Percentiles rank a stretch among this genome's conserved stretches.
phyloP scores from a whole-genome alignment of 2,113 vertebrate genomes.

The Erpornis zantholeuca region DNA sequence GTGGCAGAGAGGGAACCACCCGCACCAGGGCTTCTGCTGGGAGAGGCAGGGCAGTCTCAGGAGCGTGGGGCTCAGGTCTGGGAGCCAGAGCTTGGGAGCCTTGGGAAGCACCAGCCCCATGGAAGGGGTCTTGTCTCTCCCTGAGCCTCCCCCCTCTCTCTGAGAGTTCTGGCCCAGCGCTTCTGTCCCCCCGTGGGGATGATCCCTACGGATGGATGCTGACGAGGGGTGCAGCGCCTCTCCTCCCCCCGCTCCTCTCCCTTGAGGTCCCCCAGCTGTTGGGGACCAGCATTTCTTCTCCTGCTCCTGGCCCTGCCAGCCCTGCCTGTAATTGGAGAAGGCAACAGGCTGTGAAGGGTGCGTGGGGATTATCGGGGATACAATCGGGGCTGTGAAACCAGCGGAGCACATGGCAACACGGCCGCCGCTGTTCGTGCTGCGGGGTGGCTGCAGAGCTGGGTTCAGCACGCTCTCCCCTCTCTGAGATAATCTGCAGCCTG shows the following conservation, averaged over 20 bases:
- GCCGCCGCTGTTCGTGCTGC: background rate
- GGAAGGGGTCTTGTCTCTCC: background rate
- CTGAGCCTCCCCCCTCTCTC: background rate
- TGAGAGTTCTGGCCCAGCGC: accelerated
- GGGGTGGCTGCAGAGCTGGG: background rate
- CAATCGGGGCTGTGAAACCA: background rate
- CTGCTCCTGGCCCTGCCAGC: background rate
- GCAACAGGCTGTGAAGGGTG: background rate
- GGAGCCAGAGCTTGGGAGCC: background rate
- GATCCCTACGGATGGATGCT: background rate
- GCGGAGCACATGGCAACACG: background rate
- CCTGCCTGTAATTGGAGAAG: background rate
- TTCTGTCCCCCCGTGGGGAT: accelerated
- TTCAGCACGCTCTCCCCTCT: background rate
- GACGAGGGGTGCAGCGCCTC: background rate
- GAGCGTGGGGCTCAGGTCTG: accelerated
- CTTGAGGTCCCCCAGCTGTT: background rate
- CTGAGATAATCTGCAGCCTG: background rate
- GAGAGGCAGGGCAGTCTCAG: background rate
- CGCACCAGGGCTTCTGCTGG: background rate
- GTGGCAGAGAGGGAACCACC: background rate
- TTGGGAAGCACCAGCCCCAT: background rate
- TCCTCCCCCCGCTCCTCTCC: background rate
- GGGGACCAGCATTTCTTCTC: background rate
- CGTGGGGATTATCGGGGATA: background rate